Base-by-base conservation (phyloP, 2,888 invertebrate species). In the Ellobium chinense region DNA sequence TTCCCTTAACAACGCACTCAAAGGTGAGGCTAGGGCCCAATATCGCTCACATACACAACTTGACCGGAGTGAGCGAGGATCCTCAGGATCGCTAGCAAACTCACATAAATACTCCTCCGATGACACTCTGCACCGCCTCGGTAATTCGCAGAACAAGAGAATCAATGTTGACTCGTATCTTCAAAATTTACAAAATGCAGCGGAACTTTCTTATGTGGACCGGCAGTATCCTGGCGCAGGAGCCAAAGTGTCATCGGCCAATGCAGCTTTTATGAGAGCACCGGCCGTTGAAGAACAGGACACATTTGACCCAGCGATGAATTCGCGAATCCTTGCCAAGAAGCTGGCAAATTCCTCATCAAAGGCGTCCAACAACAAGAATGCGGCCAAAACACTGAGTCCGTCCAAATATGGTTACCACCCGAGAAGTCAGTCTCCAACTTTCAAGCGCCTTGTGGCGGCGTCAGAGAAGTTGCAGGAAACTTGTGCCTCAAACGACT, bases 341-440 rank as follows among this genome's bases (percentile, higher is more conserved):
- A 60, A 60, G n/a, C n/a, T 60, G n/a, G n/a, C n/a, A n/a, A n/a
- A n/a, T n/a, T 24, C 9, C 62, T 24, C 14, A 62, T 31, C 12
- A 29, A 65, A 65, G 29, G n/a, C 18, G 4, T 65, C 65, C 7
- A 31, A 31, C n/a, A 31, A 12, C 12, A 12, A 60, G n/a, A 9
- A n/a, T n/a, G 7, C 60, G n/a, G 21, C 60, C 9, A 60, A 54
- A 31, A 82, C 82, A 24, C 63, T 89, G 0, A 60, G 82, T 18
- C 88, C 89, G 1, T 89, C 89, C 21, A 89, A 88, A 77, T 85
- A 88, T 74, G 89, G 89, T 21, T 89, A 85, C 65, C 89, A 88
- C 56, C 87, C 85, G 2, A 69, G 89, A 24, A 88, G 88, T 75
- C 83, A 87, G 36, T 89, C 89, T 9, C 88, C 88, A n/a, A 89